phyloP scores from a whole-genome alignment of 2,113 vertebrate genomes.

The Peromyscus polionotus region DNA sequence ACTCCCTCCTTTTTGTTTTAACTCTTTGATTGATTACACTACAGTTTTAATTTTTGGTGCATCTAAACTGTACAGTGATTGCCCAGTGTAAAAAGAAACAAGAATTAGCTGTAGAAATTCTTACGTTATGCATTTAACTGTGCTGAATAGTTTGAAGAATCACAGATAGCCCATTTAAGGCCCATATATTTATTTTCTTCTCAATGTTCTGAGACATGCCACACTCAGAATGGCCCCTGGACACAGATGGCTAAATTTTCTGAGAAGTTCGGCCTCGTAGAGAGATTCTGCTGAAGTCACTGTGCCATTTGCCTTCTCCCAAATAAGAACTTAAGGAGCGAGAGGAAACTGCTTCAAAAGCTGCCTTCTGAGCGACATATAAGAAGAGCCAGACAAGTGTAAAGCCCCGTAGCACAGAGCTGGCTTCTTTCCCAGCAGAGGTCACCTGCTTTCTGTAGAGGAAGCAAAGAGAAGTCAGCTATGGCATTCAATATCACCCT shows the following conservation, averaged over 20 bases:
- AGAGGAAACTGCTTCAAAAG: slow-evolving; percentile 1
- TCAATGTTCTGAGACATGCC: not conserved
- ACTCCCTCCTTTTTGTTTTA: slow-evolving; percentile 25
- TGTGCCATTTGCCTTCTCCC: not conserved
- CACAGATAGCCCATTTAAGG: not conserved
- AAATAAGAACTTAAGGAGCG: not conserved
- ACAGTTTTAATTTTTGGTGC: not conserved
- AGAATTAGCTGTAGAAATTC: not conserved
- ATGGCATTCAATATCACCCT: not conserved
- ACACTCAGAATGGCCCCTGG: not conserved
- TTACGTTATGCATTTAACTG: not conserved
- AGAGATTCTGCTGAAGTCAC: not conserved
- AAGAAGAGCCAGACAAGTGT: not conserved
- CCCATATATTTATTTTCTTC: slow-evolving; percentile 23
- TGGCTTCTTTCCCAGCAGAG: not conserved
- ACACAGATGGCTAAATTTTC: not conserved
- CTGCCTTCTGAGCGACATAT: not conserved
- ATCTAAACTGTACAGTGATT: not conserved
- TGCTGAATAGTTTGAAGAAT: not conserved
- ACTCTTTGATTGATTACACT: slow-evolving; percentile 44
- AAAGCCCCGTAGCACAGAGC: not conserved
- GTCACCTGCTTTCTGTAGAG: not conserved
- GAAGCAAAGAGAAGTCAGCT: not conserved
- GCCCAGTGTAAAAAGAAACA: not conserved
- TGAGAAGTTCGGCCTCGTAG: not conserved